phyloP scores from a whole-genome alignment of 2,888 invertebrate genomes.

The Drosophila parthenogenetica region DNA sequence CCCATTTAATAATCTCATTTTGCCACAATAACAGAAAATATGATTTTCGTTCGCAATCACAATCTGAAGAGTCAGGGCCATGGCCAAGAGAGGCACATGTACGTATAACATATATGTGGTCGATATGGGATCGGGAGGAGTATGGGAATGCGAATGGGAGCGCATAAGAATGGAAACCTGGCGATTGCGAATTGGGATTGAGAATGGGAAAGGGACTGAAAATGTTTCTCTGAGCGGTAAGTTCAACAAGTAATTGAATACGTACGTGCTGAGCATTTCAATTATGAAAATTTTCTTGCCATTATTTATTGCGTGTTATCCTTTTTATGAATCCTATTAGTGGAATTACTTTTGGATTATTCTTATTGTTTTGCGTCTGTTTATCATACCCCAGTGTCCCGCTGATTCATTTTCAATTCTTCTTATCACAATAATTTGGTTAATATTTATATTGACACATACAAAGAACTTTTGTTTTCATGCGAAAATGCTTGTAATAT shows the following conservation, averaged over 20 bases:
- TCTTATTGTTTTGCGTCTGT: constrained; percentile 37
- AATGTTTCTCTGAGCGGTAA: constrained; percentile 57
- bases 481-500: no score
- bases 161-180: constrained; percentile 1
- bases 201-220: constrained; percentile 19
- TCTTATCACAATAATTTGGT: constrained; percentile 25
- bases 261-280: constrained; percentile 81
- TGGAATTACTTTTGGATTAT: constrained; percentile 71
- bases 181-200: constrained; percentile 15
- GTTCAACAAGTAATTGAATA: constrained; percentile 84
- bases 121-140: constrained; percentile 11
- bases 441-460: background rate
- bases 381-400: constrained; percentile 9
- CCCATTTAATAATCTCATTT: constrained; percentile 81
- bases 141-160: constrained; percentile 9
- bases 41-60: constrained; percentile 73
- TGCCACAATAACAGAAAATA: constrained; percentile 82
- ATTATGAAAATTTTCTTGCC: constrained; percentile 66
- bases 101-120: constrained; percentile 12
- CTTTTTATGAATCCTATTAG: constrained; percentile 81
- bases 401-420: constrained; percentile 7
- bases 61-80: constrained; percentile 53
- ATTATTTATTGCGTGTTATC: constrained; percentile 81
- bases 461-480: no score
- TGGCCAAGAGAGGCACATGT: constrained; percentile 36